Base-by-base conservation (phyloP, 2,888 invertebrate genomes). In the Matsumyia berberina region DNA sequence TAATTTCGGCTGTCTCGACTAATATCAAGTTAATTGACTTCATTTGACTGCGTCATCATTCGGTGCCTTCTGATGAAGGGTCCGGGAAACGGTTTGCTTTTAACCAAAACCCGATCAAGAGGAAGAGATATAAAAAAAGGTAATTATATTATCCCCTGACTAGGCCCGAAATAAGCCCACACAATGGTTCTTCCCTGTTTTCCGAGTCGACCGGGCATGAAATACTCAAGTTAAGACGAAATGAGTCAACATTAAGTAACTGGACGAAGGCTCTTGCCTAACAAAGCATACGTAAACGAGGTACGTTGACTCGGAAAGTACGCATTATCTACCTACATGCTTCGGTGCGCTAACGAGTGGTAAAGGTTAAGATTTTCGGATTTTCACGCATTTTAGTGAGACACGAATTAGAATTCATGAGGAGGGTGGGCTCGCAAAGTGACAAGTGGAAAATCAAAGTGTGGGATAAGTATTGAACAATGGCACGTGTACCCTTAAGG, bases 71-170 rank as follows among this genome's bases (percentile, higher is more conserved):
- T 31, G 49, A 42, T 57, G 35, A 42, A n/a, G 44, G 44, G 24
- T 24, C 15, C 17, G 37, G 5, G 17, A 29, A 49, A 72, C 53
- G 53, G 4, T 42, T 42, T 42, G 24, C 64, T 12, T 57, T 46
- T 74, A 39, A 60, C 70, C 72, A 46, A 53, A 51, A 53, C 60
- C 66, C 70, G 72, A 77, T 82, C 66, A 39, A 53, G 58, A 35
- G 33, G 37, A 72, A 77, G 70, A 53, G 57, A 77, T 73, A 51
- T 42, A 62, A 55, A 64, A 74, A 58, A 55, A 64, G 53, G 51
- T 77, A 72, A 77, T 82, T 82, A 82, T 70, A 64, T 80, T 82
- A 53, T 19, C 31, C 70, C 70, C 46, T 31, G 58, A 77, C 17
- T 77, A 51, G 57, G 42, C 35, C 29, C 49, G 44, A 55, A 57